Conservation (phyloP, 2,797 vertebrate genomes). For the Neosilurus mollespiculum region DNA sequence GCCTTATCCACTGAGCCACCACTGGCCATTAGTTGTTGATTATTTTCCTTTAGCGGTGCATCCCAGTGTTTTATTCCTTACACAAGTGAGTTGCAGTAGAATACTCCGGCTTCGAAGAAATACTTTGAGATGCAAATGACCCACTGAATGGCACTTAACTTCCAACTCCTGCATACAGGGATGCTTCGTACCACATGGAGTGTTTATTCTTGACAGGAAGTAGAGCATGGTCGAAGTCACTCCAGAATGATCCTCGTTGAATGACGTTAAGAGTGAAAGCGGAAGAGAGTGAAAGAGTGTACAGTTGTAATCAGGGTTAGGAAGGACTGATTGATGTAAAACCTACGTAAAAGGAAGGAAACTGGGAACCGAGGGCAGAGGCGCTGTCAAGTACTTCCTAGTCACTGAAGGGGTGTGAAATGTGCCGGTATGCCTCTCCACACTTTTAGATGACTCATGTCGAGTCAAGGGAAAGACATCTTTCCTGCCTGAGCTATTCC, state of each 20-base stretch:
- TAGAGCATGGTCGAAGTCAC: neutral
- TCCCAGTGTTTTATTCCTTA: neutral
- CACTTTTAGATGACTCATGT: slow-evolving; percentile 30
- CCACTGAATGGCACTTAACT: slow-evolving; percentile 13
- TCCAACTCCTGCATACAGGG: slow-evolving; percentile 21
- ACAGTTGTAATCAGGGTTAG: slow-evolving; percentile 76
- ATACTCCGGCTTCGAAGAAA: neutral
- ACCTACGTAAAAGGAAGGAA: slow-evolving; percentile 76
- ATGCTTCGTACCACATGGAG: slow-evolving; percentile 2
- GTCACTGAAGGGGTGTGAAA: slow-evolving; percentile 73
- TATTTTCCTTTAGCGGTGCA: neutral
- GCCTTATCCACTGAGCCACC: too few relatives aligned
- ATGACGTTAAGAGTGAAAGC: slow-evolving; percentile 53
- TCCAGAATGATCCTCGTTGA: slow-evolving; percentile 38
- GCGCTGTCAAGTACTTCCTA: slow-evolving; percentile 80
- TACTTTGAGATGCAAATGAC: slow-evolving; percentile 23
- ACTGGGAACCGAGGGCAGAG: slow-evolving; percentile 69
- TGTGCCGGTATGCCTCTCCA: slow-evolving; percentile 52
- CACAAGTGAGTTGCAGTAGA: neutral
- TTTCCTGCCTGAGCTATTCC: slow-evolving; percentile 22
- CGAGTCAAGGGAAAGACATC: slow-evolving; percentile 16
- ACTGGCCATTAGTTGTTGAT: neutral
- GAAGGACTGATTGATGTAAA: slow-evolving; percentile 74
- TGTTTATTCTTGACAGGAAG: neutral
- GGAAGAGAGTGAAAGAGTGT: slow-evolving; percentile 66